These are phyloP conservation scores for Falco naumanni DNA, from an alignment of 2,797 vertebrate genomes.

Conservation along the genomic window DNA sequence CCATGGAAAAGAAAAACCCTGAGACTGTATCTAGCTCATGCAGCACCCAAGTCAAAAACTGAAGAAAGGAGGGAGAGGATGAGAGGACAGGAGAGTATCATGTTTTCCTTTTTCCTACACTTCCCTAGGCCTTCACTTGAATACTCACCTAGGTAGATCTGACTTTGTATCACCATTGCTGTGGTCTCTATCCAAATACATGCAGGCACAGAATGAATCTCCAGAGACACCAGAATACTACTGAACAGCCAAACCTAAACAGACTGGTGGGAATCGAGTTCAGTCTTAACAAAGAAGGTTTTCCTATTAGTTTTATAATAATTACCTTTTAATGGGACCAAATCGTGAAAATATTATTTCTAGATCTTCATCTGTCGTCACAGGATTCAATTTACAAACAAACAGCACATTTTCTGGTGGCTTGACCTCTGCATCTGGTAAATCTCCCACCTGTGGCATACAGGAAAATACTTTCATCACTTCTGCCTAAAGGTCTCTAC, in stretches of 20 bases:
- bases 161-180: neutral
- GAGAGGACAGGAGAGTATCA: neutral
- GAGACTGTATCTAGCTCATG: neutral
- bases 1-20: neutral
- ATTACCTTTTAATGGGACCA: slow-evolving; percentile 90
- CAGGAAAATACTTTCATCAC: neutral
- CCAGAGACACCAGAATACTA: neutral
- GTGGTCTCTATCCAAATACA: neutral
- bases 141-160: neutral
- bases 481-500: neutral
- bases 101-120: neutral
- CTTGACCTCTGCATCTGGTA: slow-evolving; percentile 92
- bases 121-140: neutral
- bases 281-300: neutral
- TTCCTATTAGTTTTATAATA: neutral
- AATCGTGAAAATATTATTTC: slow-evolving; percentile 98
- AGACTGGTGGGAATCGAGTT: neutral
- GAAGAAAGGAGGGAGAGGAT: neutral
- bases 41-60: neutral
- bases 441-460: slow-evolving; percentile 88
- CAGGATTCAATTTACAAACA: slow-evolving; percentile 91
- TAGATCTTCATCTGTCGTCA: slow-evolving; percentile 95
- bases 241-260: neutral
- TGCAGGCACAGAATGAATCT: neutral
- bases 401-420: slow-evolving; percentile 96